Percentiles rank a stretch among this genome's conserved stretches.
phyloP scores from a whole-genome alignment of 2,888 invertebrate genomes.

The Ernsta delagoae region DNA sequence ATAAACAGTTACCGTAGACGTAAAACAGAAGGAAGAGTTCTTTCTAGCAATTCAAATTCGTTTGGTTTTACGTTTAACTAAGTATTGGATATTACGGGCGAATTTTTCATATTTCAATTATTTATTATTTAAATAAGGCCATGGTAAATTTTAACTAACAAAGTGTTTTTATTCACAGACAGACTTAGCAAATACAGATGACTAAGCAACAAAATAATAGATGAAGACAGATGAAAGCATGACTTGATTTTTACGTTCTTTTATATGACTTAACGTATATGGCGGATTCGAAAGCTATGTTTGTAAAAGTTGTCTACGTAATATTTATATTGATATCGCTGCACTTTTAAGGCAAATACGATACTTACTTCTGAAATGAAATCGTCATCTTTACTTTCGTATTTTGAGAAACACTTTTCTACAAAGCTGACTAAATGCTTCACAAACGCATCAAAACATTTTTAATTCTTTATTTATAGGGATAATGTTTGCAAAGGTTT shows the following conservation, averaged over 20 bases:
- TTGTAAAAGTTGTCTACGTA: slow-evolving; percentile 6
- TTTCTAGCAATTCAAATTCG: slow-evolving; percentile 1
- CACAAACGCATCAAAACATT: background rate
- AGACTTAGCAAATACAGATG: slow-evolving; percentile 51
- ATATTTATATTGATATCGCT: slow-evolving; percentile 8
- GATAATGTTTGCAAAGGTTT: background rate
- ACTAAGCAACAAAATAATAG: slow-evolving; percentile 50
- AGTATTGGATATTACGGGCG: background rate
- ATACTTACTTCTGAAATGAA: background rate
- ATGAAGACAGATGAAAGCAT: slow-evolving; percentile 50
- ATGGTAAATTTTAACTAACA: background rate
- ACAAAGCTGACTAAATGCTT: too few species aligned
- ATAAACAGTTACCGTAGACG: slow-evolving; percentile 11
- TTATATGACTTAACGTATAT: slow-evolving; percentile 24
- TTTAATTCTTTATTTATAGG: too few species aligned
- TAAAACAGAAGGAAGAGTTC: background rate
- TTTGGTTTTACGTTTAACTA: background rate
- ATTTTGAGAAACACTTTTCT: too few species aligned
- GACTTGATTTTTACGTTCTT: slow-evolving; percentile 44
- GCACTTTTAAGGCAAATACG: slow-evolving; percentile 13
- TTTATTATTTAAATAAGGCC: background rate
- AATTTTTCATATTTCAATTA: too few species aligned
- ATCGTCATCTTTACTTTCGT: background rate
- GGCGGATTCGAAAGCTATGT: slow-evolving; percentile 26
- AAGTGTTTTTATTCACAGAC: slow-evolving; percentile 13